Evolutionary conservation across 1,140 invertebrate species (phyloP), one percentile per base, ranked within the genome.

Genomic region (Tetranychus cinnabarinus): DNA sequence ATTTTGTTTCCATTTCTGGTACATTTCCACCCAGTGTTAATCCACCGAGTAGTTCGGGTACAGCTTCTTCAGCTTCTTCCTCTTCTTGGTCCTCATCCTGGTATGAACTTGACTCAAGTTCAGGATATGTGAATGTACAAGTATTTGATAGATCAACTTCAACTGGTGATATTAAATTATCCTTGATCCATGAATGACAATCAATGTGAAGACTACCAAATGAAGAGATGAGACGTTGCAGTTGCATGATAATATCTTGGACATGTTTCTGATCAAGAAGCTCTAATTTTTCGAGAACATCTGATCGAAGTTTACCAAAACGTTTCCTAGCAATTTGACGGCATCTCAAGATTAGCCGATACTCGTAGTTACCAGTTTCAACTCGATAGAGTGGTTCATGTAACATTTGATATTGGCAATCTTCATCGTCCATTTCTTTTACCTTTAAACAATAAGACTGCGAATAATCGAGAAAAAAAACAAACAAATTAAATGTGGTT

Each of bases 331-430:
- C 92, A 66, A 95, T 86, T 77, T 97, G 92, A 37, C 95, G 80
- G 75, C 93, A 97, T 58, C 92, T 78, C 5, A 98, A 72, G 47
- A 97, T 83, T 58, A 97, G 72, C 65, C 85, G 82, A 71, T 97
- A 98, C 72, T 97, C 93, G 75, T 97, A 98, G 73, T 98, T 98
- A 59, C 93, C 93, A 6, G 95, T 97, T 74, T 97, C 93, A 0
- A 98, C 88, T 50, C 95, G 77, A 72, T 97, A 97, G 15, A 97
- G 73, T 0, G 93, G 91, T 71, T 98, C 93, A 69, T 96, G 88
- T n/a, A 97, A 70, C 0, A 87, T 82, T 42, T 74, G 75, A 63
- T 90, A 97, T 61, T 83, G 85, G 65, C 91, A 88, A 69, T 97
- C 93, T 71, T 98, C 93, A 72, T 98, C 95, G 69, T 98, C 93